Evolutionary conservation across 2,113 vertebrate genomes (phyloP), one percentile per base, ranked within the genome.

Genomic region (Nansenia antarctica): DNA sequence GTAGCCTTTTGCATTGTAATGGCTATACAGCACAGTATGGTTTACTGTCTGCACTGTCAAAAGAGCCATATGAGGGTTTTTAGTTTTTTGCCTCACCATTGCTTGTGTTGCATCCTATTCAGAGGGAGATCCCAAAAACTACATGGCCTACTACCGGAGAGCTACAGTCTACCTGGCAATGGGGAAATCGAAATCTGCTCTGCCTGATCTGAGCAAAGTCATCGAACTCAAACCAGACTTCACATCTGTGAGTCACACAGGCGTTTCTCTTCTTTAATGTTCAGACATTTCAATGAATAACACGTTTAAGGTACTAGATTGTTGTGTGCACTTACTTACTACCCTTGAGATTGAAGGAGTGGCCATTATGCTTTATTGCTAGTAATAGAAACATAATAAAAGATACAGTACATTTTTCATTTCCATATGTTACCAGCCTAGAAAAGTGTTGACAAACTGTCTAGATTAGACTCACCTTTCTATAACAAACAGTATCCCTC

Each of bases 211-310:
- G 76, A 98, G 94, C 88, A 95, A 89, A 93, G 97, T 99, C 77
- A 95, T 99, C 82, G 95, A 98, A 77, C 90, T 99, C 79, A 99
- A 99, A 89, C 94, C 96, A 75, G 98, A 99, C 83, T 99, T 99
- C 84, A 99, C 96, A 86, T 95, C 96, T 61, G 98, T 99, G 89
- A 88, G 87, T 86, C 62, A n/a, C 15, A 8, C n/a, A 0, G 47
- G n/a, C n/a, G n/a, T n/a, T n/a, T n/a, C n/a, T n/a, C n/a, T n/a
- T n/a, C n/a, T n/a, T n/a, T n/a, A n/a, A n/a, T n/a, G n/a, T n/a
- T n/a, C n/a, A n/a, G n/a, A n/a, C n/a, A n/a, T n/a, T n/a, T n/a
- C n/a, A n/a, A n/a, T n/a, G n/a, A n/a, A n/a, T n/a, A n/a, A n/a
- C n/a, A n/a, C n/a, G n/a, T n/a, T n/a, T n/a, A n/a, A n/a, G n/a